These are phyloP conservation scores for Mythimna pallens DNA, from an alignment of 2,888 invertebrate genomes.

Conservation along the genomic window DNA sequence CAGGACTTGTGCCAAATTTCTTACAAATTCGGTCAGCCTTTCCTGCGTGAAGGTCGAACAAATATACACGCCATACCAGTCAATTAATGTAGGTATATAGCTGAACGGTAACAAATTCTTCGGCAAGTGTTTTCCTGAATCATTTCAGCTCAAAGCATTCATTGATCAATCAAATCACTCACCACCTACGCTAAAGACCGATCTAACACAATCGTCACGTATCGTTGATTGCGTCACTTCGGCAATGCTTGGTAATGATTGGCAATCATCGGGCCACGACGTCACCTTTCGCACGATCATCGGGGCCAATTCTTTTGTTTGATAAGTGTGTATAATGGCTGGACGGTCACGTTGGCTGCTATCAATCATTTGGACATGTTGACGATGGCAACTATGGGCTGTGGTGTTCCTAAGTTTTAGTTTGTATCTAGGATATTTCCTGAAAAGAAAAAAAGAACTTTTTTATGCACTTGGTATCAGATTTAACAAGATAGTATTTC, in stretches of 20 bases:
- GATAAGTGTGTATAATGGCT: conserved; percentile 67
- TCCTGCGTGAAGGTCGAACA: too few species aligned
- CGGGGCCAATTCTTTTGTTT: conserved; percentile 74
- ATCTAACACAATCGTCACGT: conserved; percentile 50
- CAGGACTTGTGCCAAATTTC: too few species aligned
- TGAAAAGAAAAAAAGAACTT: not conserved
- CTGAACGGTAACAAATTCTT: not conserved
- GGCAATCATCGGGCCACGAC: conserved; percentile 63
- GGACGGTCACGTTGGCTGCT: conserved; percentile 66
- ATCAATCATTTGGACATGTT: conserved; percentile 67
- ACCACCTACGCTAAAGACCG: conserved; percentile 20
- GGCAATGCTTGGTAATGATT: conserved; percentile 55
- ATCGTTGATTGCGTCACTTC: conserved; percentile 62
- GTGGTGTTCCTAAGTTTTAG: conserved; percentile 5
- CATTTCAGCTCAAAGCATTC: conserved; percentile 7
- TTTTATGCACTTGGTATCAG: too few species aligned
- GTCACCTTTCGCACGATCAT: conserved; percentile 76
- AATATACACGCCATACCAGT: too few species aligned
- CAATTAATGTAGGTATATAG: too few species aligned
- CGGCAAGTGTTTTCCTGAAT: not conserved
- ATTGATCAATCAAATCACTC: conserved; percentile 19
- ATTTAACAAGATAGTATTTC: too few species aligned
- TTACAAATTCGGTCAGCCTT: too few species aligned
- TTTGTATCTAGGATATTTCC: conserved; percentile 27
- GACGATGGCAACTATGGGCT: conserved; percentile 47